Evolutionary conservation across 2,888 invertebrate genomes (phyloP).

Genomic region (Lasioglossum pauxillum): DNA sequence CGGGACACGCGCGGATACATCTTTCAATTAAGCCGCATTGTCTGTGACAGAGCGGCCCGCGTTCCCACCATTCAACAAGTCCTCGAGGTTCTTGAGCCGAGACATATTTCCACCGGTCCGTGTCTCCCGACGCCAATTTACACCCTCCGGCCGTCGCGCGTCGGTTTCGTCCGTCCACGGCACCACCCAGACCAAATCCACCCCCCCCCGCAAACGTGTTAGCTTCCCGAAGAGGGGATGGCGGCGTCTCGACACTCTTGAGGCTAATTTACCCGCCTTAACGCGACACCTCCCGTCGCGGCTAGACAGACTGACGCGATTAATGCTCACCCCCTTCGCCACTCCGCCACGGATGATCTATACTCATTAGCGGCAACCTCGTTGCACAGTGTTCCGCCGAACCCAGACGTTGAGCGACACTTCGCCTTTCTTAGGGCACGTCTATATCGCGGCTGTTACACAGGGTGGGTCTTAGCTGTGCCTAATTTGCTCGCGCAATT

Average conservation of each 20-base stretch:
- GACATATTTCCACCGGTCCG: slow-evolving; percentile 55
- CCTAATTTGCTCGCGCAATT: background rate
- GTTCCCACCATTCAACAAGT: slow-evolving; percentile 74
- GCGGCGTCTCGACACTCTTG: slow-evolving; percentile 37
- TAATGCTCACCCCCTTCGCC: slow-evolving; percentile 35
- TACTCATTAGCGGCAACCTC: slow-evolving; percentile 43
- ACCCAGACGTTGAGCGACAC: background rate
- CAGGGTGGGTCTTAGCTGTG: background rate
- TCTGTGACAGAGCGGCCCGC: slow-evolving; percentile 53
- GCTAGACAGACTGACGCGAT: slow-evolving; percentile 45
- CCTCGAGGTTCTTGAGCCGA: slow-evolving; percentile 52
- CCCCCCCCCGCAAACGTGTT: slow-evolving; percentile 21
- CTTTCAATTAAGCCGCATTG: slow-evolving; percentile 66
- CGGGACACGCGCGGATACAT: slow-evolving; percentile 27
- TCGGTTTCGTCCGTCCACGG: slow-evolving; percentile 21
- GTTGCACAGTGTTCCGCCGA: background rate
- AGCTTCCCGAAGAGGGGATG: background rate
- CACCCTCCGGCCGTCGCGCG: slow-evolving; percentile 29
- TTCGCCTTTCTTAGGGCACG: background rate
- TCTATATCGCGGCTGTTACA: background rate
- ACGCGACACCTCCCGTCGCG: slow-evolving; percentile 39
- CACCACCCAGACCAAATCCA: slow-evolving; percentile 15
- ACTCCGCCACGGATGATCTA: slow-evolving; percentile 34
- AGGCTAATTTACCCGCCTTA: slow-evolving; percentile 55
- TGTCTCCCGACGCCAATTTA: slow-evolving; percentile 56